A percentile compares a stretch with the other conserved stretches of the same genome.
Evolutionary conservation across 1,140 invertebrate genomes (phyloP).

Genomic region (Homalodisca vitripennis): DNA sequence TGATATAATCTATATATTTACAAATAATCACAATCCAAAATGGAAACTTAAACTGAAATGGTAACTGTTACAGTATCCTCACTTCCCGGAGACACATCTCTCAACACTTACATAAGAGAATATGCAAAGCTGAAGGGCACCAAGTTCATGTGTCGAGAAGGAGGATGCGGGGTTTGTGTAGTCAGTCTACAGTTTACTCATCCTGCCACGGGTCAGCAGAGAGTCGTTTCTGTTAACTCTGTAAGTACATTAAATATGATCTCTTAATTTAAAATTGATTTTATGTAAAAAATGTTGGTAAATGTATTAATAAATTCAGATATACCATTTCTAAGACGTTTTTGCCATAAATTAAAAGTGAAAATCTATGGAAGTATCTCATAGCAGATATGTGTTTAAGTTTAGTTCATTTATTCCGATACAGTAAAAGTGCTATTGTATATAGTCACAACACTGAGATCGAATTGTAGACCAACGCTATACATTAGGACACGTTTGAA

Average conservation of each 20-base stretch:
- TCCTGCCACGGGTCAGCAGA: slow-evolving; percentile 52
- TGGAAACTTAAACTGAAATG: too few species aligned
- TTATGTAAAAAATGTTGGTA: neutral
- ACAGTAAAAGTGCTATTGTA: too few species aligned
- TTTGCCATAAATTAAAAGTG: too few species aligned
- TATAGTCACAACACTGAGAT: too few species aligned
- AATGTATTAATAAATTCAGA: neutral
- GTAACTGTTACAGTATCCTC: too few species aligned
- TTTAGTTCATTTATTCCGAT: too few species aligned
- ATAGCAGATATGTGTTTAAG: neutral
- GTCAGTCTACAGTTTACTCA: slow-evolving; percentile 61
- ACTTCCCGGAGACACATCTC: too few species aligned
- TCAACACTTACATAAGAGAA: slow-evolving; percentile 72
- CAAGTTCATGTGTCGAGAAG: slow-evolving; percentile 91
- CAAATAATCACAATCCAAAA: too few species aligned
- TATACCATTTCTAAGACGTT: neutral
- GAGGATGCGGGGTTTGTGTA: slow-evolving; percentile 91
- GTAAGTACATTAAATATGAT: neutral
- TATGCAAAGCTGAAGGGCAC: slow-evolving; percentile 92
- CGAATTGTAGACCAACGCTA: too few species aligned
- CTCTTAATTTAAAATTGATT: neutral
- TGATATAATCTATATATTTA: neutral
- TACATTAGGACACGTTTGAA: too few species aligned
- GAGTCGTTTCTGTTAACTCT: too few species aligned
- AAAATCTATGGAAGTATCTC: too few species aligned